A percentile compares a stretch with the other conserved stretches of the same genome.
Evolutionary conservation across 2,888 invertebrate species (phyloP).

Genomic region (Syrphus vitripennis): DNA sequence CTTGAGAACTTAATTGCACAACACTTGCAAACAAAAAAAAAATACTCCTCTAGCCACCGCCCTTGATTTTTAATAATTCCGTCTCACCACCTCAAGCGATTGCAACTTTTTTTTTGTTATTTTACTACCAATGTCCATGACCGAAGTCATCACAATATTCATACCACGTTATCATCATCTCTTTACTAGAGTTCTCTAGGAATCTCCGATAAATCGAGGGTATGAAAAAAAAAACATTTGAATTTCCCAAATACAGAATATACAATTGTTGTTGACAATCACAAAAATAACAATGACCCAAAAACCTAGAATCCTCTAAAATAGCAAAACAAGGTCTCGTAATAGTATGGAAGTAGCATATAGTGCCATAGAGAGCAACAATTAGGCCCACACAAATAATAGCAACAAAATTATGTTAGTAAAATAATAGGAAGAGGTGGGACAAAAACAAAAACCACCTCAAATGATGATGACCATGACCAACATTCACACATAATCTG

Average conservation of each 20-base stretch:
- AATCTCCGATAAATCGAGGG: background rate
- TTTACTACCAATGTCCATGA: constrained; percentile 36
- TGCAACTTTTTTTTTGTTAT: background rate
- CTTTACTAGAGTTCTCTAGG: background rate
- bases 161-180: background rate
- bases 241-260: constrained; percentile 14
- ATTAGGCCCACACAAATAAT: constrained; percentile 14
- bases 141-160: constrained; percentile 13
- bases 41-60: background rate
- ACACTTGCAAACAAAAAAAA: background rate
- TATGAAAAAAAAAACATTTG: background rate
- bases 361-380: constrained; percentile 34
- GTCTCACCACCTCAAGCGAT: constrained; percentile 14
- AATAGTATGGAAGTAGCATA: background rate
- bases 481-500: constrained; percentile 52
- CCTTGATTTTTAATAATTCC: background rate
- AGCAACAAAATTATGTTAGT: background rate
- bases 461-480: constrained; percentile 72
- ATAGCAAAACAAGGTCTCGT: constrained; percentile 33
- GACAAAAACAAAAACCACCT: background rate
- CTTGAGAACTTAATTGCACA: constrained; percentile 6
- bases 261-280: background rate
- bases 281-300: constrained; percentile 54
- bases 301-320: constrained; percentile 64
- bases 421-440: background rate